phyloP scores from a whole-genome alignment of 2,797 vertebrate genomes.

The Fundulus diaphanus region DNA sequence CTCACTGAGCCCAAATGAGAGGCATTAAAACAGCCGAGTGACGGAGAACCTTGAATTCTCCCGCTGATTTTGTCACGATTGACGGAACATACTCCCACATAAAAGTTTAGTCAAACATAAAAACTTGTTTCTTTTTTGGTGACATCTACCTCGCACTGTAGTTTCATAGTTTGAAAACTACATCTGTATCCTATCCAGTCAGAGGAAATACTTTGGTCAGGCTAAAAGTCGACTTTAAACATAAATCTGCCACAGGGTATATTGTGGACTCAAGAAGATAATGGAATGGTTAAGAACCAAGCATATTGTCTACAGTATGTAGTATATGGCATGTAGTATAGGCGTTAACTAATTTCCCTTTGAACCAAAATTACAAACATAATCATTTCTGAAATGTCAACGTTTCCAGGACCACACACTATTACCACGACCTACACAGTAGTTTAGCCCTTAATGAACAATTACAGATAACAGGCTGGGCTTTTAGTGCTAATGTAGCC shows the following conservation, averaged over 20 bases:
- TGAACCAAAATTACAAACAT: slow-evolving; percentile 13
- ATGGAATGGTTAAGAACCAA: background rate
- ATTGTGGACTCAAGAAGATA: too few relatives aligned
- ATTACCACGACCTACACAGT: slow-evolving; percentile 33
- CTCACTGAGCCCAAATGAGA: too few relatives aligned
- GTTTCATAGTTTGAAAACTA: background rate
- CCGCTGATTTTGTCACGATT: background rate
- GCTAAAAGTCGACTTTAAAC: background rate
- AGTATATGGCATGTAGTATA: too few relatives aligned
- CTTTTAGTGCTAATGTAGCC: slow-evolving; percentile 73
- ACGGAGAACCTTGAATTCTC: background rate
- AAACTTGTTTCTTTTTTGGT: background rate
- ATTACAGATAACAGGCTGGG: slow-evolving; percentile 71
- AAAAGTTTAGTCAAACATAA: background rate
- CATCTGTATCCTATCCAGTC: too few relatives aligned
- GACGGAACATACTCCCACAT: background rate
- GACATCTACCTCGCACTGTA: background rate
- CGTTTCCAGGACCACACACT: slow-evolving; percentile 45
- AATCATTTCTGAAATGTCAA: slow-evolving; percentile 32
- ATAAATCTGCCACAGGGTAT: too few relatives aligned
- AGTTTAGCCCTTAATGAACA: slow-evolving; percentile 68
- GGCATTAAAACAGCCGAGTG: background rate
- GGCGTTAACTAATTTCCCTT: slow-evolving; percentile 8
- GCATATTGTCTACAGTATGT: too few relatives aligned
- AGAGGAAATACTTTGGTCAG: background rate